Base-by-base conservation (phyloP, 2,888 invertebrate genomes). In the Malacosoma neustria region DNA sequence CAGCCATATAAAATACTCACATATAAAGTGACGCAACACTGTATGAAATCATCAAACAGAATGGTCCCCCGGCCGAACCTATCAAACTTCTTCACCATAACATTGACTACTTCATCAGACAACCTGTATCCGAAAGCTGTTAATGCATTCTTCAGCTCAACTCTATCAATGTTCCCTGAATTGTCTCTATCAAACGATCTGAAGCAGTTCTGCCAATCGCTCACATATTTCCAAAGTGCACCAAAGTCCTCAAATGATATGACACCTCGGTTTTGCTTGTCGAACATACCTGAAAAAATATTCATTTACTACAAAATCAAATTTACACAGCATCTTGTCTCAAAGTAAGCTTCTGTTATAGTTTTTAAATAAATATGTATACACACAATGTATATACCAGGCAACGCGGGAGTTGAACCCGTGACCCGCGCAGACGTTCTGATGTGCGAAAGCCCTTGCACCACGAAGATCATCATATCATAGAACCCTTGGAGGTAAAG, bases 1-100 rank as follows among this genome's bases (percentile, higher is more conserved):
- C n/a, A 30, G 9, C 15, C 7, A 29, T 30, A 32, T 35, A 13
- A 22, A 13, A 46, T 64, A 90, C 94, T 93, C 87, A 97, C 97
- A 87, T 97, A 94, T 62, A 98, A 85, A 37, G 95, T 92, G 45
- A 98, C 91, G 71, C 97, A 97, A 67, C 97, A 96, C 70, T 98
- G 98, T 52, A 99, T 98, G 71, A 99, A 99, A 74, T 99, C 99
- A 85, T 99, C 99, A 80, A 99, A 99, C 37, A 96, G 90, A 54
- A 99, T 95, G 4, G 93, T 94, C 22, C 96, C 96, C 36, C 89
- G 87, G n/a, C 97, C 97, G 59, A 91, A 92, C 48, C 98, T 88
- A 79, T 99, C 99, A 80, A 98, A 99, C 76, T 98, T 98, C 50
- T 92, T 90, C 36, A 99, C 87, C 59, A 99, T 88, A 29, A 93